Evolutionary conservation across 2,113 vertebrate species (phyloP), one percentile per base, ranked within the genome.

Genomic region (Hepsetus odoe): DNA sequence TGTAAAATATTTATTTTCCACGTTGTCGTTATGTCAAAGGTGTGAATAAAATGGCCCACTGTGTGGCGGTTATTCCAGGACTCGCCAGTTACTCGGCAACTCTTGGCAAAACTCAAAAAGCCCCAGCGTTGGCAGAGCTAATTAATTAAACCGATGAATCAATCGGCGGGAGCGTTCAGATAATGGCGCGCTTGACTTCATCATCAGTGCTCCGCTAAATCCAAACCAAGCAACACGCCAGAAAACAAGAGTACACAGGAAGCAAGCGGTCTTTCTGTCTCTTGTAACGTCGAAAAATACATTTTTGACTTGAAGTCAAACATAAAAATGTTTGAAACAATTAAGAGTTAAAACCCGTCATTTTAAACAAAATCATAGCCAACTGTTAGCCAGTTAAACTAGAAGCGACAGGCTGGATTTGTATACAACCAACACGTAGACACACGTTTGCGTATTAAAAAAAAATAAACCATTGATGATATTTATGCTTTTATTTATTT

Each of bases 81-180:
- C 42, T 24, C 22, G 28, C 13, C 22, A 20, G 6, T 64, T 35
- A 10, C 33, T 22, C 4, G 10, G 30, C 61, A 18, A 35, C 61
- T 32, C 11, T 32, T n/a, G 30, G 1, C 14, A 5, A n/a, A 35
- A 9, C 28, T 16, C 30, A 24, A 20, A 20, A 32, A 62, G 32
- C 10, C 28, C 7, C 4, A 20, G 18, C 32, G 32, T 35, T n/a
- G 10, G 7, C 32, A 22, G 16, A 35, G 30, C 32, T 65, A 11
- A 22, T 26, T n/a, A n/a, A 65, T 22, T 64, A 30, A 35, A 18
- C 30, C 14, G n/a, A 11, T 24, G n/a, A 33, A 16, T 62, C 30
- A 30, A 65, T 22, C 61, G 61, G 61, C 61, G 61, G 61, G 61
- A 65, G 32, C 20, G n/a, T 65, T 38, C 61, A 5, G 18, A 38